A percentile compares a stretch with the other conserved stretches of the same genome.
These are phyloP conservation scores for Drosophila bifasciata DNA, from an alignment of 1,140 invertebrate species.

Conservation along the genomic window DNA sequence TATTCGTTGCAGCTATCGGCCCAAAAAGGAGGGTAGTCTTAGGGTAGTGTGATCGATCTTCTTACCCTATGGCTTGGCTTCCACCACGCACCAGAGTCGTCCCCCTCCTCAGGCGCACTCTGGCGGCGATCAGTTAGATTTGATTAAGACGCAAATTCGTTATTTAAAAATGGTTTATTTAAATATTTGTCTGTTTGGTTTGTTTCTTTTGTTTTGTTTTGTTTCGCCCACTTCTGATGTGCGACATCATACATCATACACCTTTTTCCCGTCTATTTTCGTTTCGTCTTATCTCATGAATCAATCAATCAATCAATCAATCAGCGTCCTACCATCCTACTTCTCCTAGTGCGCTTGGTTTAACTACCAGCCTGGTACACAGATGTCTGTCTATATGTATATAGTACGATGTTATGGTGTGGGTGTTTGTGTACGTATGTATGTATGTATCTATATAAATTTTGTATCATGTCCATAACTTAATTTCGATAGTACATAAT, in stretches of 20 bases:
- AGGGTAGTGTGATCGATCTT: too few relatives aligned
- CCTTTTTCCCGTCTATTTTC: constrained; percentile 11
- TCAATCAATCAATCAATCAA: constrained; percentile 17
- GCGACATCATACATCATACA: constrained; percentile 13
- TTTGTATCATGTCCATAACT: constrained; percentile 26
- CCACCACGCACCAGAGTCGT: too few relatives aligned
- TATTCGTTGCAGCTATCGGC: too few relatives aligned
- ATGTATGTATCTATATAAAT: constrained; percentile 31
- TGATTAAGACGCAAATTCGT: constrained; percentile 29
- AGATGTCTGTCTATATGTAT: constrained; percentile 40
- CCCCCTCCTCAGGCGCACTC: too few relatives aligned
- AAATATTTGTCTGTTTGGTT: constrained; percentile 67
- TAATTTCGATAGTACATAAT: constrained; percentile 15
- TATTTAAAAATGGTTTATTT: constrained; percentile 80
- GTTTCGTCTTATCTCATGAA: background rate
- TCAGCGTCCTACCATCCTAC: constrained; percentile 24
- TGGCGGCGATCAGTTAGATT: constrained; percentile 22
- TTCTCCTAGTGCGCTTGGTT: too few relatives aligned
- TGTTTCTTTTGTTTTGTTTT: constrained; percentile 19
- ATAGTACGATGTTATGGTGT: constrained; percentile 32
- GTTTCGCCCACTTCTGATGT: too few relatives aligned
- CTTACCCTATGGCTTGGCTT: too few relatives aligned
- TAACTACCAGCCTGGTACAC: constrained; percentile 37
- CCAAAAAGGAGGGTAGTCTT: too few relatives aligned
- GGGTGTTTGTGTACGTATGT: constrained; percentile 16